Base-by-base conservation (phyloP, 1,140 invertebrate species). In the Drosophila auraria region DNA sequence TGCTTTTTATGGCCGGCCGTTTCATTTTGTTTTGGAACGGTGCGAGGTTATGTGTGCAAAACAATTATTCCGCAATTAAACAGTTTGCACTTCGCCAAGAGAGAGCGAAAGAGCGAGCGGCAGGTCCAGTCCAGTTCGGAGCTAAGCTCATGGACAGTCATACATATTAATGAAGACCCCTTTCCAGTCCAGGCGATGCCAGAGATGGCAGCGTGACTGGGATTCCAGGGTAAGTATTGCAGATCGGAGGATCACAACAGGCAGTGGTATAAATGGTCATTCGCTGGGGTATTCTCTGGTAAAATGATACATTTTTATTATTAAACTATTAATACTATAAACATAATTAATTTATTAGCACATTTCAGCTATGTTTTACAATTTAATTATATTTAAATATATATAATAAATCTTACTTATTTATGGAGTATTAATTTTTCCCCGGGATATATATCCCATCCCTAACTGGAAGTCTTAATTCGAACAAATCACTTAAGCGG, bases 1-100 rank as follows among this genome's bases (percentile, higher is more conserved):
- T 91, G 86, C 86, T 90, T 90, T 90, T 90, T 90, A 90, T 91
- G 86, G 87, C 82, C 63, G 27, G 60, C 51, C 44, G 75, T 78
- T 70, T 69, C 65, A 69, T 78, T 78, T 68, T 69, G 58, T 84
- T 89, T 90, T 86, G 87, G 79, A 91, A 91, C 75, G 82, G 87
- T 82, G 86, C 87, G 86, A 91, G 82, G 82, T 82, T 91, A 91
- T 91, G 82, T 90, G 86, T 80, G 86, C 84, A 91, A 91, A 91
- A 91, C 89, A 91, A 91, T 91, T 91, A 91, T 91, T 91, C 89
- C 80, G 89, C 89, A 91, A 91, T 91, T 91, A 91, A 91, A 91
- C 86, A 90, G 87, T 90, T 90, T 90, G 87, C 86, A 90, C 86
- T 90, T 90, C 63, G 64, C 76, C 25, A 45, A 42, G 51, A 50